Base-by-base conservation (phyloP, 1,140 invertebrate genomes). In the Formica exsecta region DNA sequence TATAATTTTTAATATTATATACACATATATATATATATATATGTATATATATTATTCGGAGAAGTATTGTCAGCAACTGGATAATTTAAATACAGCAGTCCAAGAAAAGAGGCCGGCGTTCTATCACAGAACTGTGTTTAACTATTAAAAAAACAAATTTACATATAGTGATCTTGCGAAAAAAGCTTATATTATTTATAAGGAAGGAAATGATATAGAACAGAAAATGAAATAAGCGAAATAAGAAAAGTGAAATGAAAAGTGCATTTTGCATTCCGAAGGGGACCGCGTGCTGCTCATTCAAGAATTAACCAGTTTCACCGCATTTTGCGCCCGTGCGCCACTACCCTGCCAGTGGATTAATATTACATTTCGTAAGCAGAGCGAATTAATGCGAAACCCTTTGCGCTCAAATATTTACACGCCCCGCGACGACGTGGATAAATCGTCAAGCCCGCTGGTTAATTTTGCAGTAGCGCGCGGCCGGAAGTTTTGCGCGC, bases 301-400 rank as follows among this genome's bases (percentile, higher is more conserved):
- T 74, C 68, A 83, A 74, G 68, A 83, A 83, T 83, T 83, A 83
- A 83, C 79, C 16, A 38, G 68, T 74, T 74, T 57, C 66, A n/a
- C 54, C 57, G 38, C 38, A 83, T 29, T 73, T 81, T 83, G 79
- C 41, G 44, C 76, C 32, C 44, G n/a, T 6, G 11, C 6, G n/a
- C 59, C 25, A 32, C 62, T 64, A 36, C 16, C 48, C 64, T 36
- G 36, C 16, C 48, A 51, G 64, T 61, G 66, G 66, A 36, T 83
- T 83, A 83, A 83, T 83, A 83, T 83, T 74, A 83, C 79, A 83
- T 83, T 83, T 74, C 54, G 79, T 83, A 83, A 83, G 79, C 79
- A 83, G 48, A 51, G 79, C 68, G 38, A 83, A 83, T 83, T 83
- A 83, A 83, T 83, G 79, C 19, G 79, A 83, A 74, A 74, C 68